A percentile compares a stretch with the other conserved stretches of the same genome.
These are phyloP conservation scores for Hyles euphorbiae DNA, from an alignment of 1,140 invertebrate genomes.

Conservation along the genomic window DNA sequence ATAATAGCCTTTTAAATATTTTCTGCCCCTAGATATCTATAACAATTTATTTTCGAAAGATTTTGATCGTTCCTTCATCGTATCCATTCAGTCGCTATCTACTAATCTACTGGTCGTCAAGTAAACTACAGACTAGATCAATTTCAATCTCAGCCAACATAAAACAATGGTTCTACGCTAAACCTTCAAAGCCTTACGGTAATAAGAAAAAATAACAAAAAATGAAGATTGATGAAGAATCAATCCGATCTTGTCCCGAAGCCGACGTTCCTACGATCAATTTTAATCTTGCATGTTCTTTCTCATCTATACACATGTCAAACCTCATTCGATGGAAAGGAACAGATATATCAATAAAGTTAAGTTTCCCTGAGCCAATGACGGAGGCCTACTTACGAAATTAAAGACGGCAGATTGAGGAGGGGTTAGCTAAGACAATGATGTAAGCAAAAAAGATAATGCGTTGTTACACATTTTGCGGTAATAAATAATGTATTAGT, in stretches of 20 bases:
- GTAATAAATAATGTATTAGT: too few species aligned
- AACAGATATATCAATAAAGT: constrained; percentile 34
- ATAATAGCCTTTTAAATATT: too few species aligned
- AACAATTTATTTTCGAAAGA: too few species aligned
- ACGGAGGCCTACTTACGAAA: constrained; percentile 65
- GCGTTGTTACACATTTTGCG: too few species aligned
- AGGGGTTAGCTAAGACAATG: constrained; percentile 57
- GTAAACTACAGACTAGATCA: too few species aligned
- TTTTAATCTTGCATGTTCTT: constrained; percentile 63
- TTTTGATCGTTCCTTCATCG: too few species aligned
- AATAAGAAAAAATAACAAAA: constrained; percentile 8
- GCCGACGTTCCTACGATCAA: constrained; percentile 63
- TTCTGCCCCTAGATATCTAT: too few species aligned
- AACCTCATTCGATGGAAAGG: constrained; percentile 22
- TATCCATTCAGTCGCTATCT: too few species aligned
- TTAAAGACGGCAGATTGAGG: constrained; percentile 69
- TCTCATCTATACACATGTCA: constrained; percentile 22
- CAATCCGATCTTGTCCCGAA: constrained; percentile 62
- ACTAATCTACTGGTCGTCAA: too few species aligned
- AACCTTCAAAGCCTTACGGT: too few species aligned
- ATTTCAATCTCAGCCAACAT: too few species aligned
- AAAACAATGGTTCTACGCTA: too few species aligned
- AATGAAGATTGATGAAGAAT: constrained; percentile 73
- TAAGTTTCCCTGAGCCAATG: constrained; percentile 58
- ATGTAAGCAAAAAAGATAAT: constrained; percentile 25